Percentiles rank a stretch among this genome's conserved stretches.
These are phyloP conservation scores for Drosophila algonquin DNA, from an alignment of 2,888 invertebrate genomes.

Conservation along the genomic window DNA sequence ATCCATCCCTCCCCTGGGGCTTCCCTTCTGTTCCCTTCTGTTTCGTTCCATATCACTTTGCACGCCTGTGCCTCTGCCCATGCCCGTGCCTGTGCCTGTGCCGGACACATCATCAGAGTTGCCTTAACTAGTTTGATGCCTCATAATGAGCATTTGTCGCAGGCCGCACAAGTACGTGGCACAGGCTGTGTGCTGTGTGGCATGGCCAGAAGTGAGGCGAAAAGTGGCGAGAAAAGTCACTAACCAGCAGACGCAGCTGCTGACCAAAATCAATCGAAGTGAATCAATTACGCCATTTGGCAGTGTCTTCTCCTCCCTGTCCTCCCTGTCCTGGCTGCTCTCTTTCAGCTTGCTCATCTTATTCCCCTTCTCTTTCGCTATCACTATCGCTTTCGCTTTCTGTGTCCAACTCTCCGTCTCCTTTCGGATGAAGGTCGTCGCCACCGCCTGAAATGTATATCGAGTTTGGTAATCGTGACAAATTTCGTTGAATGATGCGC, in stretches of 20 bases:
- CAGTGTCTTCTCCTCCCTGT: constrained; percentile 30
- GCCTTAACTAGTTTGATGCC: constrained; percentile 43
- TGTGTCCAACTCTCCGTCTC: background rate
- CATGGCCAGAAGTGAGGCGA: background rate
- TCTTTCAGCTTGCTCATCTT: constrained; percentile 40
- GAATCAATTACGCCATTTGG: constrained; percentile 72
- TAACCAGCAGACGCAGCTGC: constrained; percentile 30
- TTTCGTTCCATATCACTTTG: background rate
- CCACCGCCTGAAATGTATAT: constrained; percentile 35
- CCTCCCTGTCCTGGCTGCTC: background rate
- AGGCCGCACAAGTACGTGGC: constrained; percentile 40
- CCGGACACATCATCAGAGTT: constrained; percentile 16
- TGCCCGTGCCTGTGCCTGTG: background rate
- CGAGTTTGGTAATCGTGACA: constrained; percentile 58
- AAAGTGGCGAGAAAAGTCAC: constrained; percentile 30
- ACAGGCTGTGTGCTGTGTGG: constrained; percentile 15
- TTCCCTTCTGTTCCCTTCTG: no score
- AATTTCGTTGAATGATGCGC: constrained; percentile 66
- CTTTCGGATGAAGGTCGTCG: constrained; percentile 45
- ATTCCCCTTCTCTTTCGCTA: constrained; percentile 9
- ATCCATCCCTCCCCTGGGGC: background rate
- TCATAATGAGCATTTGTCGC: constrained; percentile 56
- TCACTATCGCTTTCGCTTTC: background rate
- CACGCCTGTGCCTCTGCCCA: background rate
- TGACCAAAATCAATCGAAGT: constrained; percentile 68